Evolutionary conservation across 2,888 invertebrate genomes (phyloP).

Genomic region (Eupithecia subumbrata): DNA sequence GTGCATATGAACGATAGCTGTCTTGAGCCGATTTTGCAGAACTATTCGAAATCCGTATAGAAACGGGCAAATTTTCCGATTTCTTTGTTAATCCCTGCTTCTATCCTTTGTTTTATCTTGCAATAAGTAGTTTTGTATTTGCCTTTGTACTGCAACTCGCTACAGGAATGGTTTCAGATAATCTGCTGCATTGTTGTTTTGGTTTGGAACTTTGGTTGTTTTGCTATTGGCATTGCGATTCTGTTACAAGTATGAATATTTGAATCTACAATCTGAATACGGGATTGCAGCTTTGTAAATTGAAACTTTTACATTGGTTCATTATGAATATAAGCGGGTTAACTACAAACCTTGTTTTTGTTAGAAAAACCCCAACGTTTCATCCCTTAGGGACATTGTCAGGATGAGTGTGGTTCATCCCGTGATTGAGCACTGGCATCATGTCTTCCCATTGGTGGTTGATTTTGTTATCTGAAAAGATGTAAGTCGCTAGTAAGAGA

Average conservation of each 20-base stretch:
- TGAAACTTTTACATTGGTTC: background rate
- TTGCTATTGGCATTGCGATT: constrained; percentile 6
- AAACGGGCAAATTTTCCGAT: constrained; percentile 45
- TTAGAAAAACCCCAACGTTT: too few relatives aligned
- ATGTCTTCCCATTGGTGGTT: too few relatives aligned
- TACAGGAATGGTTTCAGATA: constrained; percentile 25
- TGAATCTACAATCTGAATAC: background rate
- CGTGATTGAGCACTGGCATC: too few relatives aligned
- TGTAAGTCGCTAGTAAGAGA: too few relatives aligned
- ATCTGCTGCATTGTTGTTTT: constrained; percentile 28
- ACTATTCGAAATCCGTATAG: constrained; percentile 44
- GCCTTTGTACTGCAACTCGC: constrained; percentile 36
- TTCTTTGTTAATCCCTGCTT: constrained; percentile 44
- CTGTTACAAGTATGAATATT: background rate
- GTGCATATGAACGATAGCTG: constrained; percentile 26
- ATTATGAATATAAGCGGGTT: background rate
- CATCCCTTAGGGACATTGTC: too few relatives aligned
- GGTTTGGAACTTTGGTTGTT: constrained; percentile 13
- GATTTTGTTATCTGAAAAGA: too few relatives aligned
- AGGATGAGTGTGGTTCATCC: too few relatives aligned
- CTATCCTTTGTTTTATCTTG: constrained; percentile 46
- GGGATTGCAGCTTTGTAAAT: background rate
- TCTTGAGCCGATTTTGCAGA: constrained; percentile 40
- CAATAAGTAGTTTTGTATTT: constrained; percentile 47
- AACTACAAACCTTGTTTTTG: background rate